These are phyloP conservation scores for Bergia puertoricense DNA, from an alignment of 92 coral and sea anemone genomes.

Conservation along the genomic window DNA sequence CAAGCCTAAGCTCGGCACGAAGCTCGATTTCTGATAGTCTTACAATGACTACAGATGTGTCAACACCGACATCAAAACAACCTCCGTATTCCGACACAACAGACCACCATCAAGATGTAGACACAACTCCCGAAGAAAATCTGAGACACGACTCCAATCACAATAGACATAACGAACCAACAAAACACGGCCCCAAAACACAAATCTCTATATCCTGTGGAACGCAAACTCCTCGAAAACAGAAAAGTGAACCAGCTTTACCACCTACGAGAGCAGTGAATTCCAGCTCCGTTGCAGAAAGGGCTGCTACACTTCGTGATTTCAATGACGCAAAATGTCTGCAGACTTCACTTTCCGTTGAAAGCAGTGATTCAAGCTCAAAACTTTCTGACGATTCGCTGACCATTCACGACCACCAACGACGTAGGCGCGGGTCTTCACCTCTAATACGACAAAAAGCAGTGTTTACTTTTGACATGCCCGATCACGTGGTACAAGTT, in stretches of 20 bases:
- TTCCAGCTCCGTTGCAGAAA: background rate
- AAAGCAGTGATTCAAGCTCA: constrained; percentile 69
- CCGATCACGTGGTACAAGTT: constrained; percentile 53
- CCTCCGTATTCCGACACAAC: background rate
- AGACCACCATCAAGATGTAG: background rate
- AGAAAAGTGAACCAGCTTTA: background rate
- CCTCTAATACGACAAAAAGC: constrained; percentile 95
- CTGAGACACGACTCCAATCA: background rate
- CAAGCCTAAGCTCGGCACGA: background rate
- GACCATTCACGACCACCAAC: constrained; percentile 60
- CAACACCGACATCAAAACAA: background rate
- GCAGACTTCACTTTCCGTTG: constrained; percentile 53
- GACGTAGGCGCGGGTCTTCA: constrained; percentile 86
- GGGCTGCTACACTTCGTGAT: background rate
- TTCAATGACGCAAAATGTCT: constrained; percentile 30
- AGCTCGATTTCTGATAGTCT: constrained; percentile 20
- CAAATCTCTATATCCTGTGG: background rate
- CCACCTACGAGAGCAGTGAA: background rate
- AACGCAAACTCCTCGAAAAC: constrained; percentile 21
- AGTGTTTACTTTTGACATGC: constrained; percentile 75
- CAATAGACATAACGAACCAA: background rate
- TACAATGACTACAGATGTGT: constrained; percentile 15
- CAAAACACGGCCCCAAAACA: background rate
- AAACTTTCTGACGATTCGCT: constrained; percentile 74
- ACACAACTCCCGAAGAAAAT: background rate